Conservation (phyloP, 2,888 invertebrate genomes). For the Liposcelis brunnea region DNA sequence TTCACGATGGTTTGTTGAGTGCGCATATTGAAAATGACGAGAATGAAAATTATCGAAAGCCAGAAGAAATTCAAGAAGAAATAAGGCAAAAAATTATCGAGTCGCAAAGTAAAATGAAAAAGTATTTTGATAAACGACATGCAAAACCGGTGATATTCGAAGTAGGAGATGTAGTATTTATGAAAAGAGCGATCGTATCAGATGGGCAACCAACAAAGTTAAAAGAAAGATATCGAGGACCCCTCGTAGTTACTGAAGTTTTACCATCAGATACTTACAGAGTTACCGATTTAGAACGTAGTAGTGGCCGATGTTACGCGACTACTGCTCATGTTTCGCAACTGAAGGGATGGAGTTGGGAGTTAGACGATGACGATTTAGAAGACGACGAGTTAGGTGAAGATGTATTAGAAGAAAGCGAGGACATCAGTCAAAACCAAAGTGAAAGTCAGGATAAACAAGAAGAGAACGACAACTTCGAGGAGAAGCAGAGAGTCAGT, state of each 20-base stretch:
- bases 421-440: too few species aligned
- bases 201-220: conserved; percentile 16
- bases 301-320: neutral
- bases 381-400: too few species aligned
- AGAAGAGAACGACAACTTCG: too few species aligned
- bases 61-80: neutral
- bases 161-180: conserved; percentile 15
- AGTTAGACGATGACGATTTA: too few species aligned
- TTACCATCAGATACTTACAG: conserved; percentile 17
- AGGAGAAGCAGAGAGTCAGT: too few species aligned
- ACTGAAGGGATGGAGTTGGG: too few species aligned
- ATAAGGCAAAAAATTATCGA: neutral
- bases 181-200: conserved; percentile 15
- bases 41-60: neutral
- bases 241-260: conserved; percentile 14
- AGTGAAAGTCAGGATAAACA: too few species aligned
- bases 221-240: conserved; percentile 16
- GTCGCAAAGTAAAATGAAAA: conserved; percentile 1
- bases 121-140: neutral
- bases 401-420: too few species aligned
- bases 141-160: neutral
- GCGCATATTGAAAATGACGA: neutral
- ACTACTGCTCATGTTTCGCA: conserved; percentile 6
- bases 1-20: neutral
- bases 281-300: conserved; percentile 14